These are phyloP conservation scores for Ondatra zibethicus DNA, from an alignment of 2,113 vertebrate genomes.

Conservation along the genomic window DNA sequence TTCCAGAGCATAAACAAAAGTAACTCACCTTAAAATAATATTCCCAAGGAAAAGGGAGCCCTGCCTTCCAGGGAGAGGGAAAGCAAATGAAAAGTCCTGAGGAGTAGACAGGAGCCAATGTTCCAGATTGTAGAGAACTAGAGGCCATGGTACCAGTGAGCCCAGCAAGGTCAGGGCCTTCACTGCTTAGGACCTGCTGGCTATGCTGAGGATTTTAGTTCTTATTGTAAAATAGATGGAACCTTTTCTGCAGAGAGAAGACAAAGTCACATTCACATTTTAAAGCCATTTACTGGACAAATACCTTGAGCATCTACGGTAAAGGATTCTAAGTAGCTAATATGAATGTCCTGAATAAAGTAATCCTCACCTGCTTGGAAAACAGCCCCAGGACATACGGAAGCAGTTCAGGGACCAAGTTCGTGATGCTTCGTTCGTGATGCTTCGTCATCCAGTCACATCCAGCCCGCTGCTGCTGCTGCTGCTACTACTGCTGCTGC, in stretches of 20 bases:
- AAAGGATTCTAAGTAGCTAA: neutral
- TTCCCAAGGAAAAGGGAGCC: neutral
- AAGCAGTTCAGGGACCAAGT: slow-evolving; percentile 85
- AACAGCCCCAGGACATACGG: slow-evolving; percentile 84
- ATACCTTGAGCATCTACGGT: neutral
- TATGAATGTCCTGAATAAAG: neutral
- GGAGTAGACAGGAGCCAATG: neutral
- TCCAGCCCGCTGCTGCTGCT: slow-evolving; percentile 84
- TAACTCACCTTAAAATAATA: no score
- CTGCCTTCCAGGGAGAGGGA: neutral
- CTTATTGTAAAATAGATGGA: neutral
- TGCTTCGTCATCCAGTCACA: slow-evolving; percentile 90
- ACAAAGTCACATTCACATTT: neutral
- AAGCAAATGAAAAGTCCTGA: neutral
- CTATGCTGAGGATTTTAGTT: neutral
- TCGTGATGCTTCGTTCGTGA: no score
- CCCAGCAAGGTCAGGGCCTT: neutral
- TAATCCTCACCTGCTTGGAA: slow-evolving; percentile 81
- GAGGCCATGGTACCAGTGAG: neutral
- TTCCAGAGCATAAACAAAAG: no score
- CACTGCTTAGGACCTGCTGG: neutral
- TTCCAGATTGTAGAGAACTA: neutral
- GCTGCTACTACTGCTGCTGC: slow-evolving; percentile 85
- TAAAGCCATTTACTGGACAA: neutral
- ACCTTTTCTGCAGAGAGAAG: slow-evolving; percentile 27